Conservation (phyloP, 2,797 vertebrate species). For the Megaceryle alcyon region DNA sequence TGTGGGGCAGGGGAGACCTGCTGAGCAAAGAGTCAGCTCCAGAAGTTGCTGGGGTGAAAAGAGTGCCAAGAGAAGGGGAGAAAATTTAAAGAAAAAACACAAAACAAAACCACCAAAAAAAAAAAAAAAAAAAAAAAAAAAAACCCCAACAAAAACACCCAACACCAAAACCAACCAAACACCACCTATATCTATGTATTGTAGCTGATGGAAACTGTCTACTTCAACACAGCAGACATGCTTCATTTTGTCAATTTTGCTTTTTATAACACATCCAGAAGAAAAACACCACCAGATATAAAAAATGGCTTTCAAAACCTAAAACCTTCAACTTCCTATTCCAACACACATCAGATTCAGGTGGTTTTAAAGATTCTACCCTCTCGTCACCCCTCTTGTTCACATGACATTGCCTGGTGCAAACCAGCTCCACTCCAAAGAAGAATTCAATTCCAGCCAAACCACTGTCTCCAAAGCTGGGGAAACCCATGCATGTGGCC, state of each 20-base stretch:
- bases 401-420: not conserved
- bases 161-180: no score
- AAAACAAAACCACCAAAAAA: no score
- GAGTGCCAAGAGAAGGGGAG: not conserved
- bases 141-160: no score
- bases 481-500: fast-evolving
- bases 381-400: not conserved
- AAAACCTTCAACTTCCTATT: not conserved
- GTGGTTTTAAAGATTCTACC: not conserved
- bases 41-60: not conserved
- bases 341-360: not conserved
- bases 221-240: not conserved
- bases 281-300: conserved; percentile 1
- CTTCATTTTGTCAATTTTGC: not conserved
- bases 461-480: not conserved
- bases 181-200: no score
- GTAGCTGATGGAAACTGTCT: not conserved
- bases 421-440: not conserved
- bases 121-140: no score
- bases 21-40: not conserved
- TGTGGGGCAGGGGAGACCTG: not conserved
- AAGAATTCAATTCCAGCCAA: not conserved
- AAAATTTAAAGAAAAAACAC: no score
- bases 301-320: not conserved
- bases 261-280: conserved; percentile 27